phyloP scores from a whole-genome alignment of 2,888 invertebrate species.

The Caenorhabditis afra region DNA sequence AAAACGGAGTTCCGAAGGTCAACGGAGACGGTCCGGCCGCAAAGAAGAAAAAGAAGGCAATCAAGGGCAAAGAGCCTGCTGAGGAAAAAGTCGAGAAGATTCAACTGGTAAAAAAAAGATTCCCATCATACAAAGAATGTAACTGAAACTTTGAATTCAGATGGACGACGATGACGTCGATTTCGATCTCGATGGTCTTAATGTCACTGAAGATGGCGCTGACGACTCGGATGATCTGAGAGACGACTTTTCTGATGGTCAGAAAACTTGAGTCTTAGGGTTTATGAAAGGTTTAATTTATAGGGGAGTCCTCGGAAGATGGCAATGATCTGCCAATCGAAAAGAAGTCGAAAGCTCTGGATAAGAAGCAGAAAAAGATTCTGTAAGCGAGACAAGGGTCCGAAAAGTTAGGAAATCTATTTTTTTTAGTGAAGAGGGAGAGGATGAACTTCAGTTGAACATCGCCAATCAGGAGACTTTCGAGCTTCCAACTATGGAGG shows the following conservation, averaged over 20 bases:
- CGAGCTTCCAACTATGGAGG: conserved; percentile 74
- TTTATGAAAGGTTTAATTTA: not conserved
- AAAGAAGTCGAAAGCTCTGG: conserved; percentile 66
- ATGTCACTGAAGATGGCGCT: conserved; percentile 31
- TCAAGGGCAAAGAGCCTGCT: conserved; percentile 13
- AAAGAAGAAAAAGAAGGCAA: conserved; percentile 47
- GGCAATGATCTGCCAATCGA: conserved; percentile 70
- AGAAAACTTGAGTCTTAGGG: not conserved
- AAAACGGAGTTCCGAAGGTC: not conserved
- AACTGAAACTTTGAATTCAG: no score
- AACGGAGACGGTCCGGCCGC: conserved; percentile 6
- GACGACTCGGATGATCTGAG: conserved; percentile 31
- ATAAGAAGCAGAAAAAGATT: conserved; percentile 54
- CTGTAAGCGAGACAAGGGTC: no score
- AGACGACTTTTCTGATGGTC: conserved; percentile 58
- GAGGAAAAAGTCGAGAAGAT: conserved; percentile 31
- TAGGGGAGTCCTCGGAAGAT: conserved; percentile 42
- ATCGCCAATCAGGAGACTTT: conserved; percentile 68
- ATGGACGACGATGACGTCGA: conserved; percentile 53
- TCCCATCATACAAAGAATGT: no score
- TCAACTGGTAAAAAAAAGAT: conserved; percentile 5
- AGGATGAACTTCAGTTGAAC: conserved; percentile 77
- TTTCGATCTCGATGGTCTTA: conserved; percentile 39
- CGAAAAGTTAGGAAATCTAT: conserved; percentile 45
- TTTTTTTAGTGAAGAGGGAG: conserved; percentile 63